These are phyloP conservation scores for Notocelia uddmanniana DNA, from an alignment of 2,888 invertebrate species.

Conservation along the genomic window DNA sequence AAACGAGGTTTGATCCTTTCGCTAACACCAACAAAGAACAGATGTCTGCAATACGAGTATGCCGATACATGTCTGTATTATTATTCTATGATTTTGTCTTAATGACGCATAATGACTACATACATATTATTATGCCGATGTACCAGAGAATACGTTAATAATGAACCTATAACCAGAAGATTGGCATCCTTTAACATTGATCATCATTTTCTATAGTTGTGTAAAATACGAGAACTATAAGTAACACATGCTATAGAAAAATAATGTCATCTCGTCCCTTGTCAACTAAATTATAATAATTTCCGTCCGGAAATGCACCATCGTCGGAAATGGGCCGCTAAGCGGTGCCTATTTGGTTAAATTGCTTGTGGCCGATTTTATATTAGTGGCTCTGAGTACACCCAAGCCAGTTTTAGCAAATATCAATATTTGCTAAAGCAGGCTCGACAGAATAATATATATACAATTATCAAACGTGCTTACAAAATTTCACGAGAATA, in stretches of 20 bases:
- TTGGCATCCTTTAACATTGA: background rate
- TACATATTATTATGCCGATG: background rate
- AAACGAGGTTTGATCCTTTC: background rate
- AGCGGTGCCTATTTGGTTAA: slow-evolving; percentile 77
- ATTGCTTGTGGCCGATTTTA: slow-evolving; percentile 77
- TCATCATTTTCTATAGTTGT: no score
- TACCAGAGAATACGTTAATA: background rate
- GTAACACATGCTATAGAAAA: background rate
- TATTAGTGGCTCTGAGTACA: no score
- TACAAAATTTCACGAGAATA: no score
- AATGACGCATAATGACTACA: no score
- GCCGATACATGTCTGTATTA: background rate
- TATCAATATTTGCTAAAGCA: no score
- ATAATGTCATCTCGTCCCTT: slow-evolving; percentile 60
- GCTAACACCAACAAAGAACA: background rate
- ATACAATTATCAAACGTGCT: no score
- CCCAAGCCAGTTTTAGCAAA: no score
- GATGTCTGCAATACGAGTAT: no score
- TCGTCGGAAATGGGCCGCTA: slow-evolving; percentile 81
- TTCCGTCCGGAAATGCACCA: slow-evolving; percentile 82
- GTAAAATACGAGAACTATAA: no score
- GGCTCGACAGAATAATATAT: no score
- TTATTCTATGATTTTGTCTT: background rate
- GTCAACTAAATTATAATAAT: slow-evolving; percentile 81
- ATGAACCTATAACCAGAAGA: background rate